Conservation (phyloP, 1,140 invertebrate genomes). For the Aporrectodea caliginosa region DNA sequence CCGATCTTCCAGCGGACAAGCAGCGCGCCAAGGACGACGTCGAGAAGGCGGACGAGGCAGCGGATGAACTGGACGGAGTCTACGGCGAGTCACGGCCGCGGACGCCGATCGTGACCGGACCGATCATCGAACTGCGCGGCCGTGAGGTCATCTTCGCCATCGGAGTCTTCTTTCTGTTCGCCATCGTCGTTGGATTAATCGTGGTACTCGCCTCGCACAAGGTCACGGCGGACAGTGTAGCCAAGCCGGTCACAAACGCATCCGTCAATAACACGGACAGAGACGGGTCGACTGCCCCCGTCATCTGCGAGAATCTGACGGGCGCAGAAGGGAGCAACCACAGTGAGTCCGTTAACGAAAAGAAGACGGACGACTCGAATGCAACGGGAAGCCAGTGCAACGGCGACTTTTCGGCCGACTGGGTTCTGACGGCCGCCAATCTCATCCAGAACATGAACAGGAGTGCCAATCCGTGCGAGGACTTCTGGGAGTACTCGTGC, state of each 20-base stretch:
- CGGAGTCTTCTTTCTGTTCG: conserved; percentile 27
- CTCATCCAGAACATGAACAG: conserved; percentile 1
- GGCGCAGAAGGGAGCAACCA: background rate
- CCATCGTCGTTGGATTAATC: conserved; percentile 23
- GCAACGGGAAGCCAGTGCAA: background rate
- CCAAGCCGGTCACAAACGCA: background rate
- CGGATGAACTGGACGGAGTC: background rate
- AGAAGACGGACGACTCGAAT: too few species aligned
- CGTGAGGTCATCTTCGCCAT: conserved; percentile 31
- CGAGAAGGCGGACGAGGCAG: background rate
- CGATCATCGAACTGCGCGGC: conserved; percentile 23
- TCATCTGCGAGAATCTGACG: background rate
- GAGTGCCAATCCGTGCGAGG: conserved; percentile 16
- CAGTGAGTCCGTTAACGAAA: background rate
- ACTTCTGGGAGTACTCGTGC: conserved; percentile 24
- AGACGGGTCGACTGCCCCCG: background rate
- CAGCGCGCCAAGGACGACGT: background rate
- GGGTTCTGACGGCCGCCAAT: background rate
- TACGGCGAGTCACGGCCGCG: background rate
- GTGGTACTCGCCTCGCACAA: conserved; percentile 21
- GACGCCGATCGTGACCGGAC: conserved; percentile 10
- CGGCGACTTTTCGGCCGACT: background rate
- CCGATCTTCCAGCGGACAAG: background rate
- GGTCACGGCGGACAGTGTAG: background rate
- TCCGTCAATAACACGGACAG: background rate